phyloP scores from a whole-genome alignment of 2,888 invertebrate species.

The Amblyjoppa fuscipennis region DNA sequence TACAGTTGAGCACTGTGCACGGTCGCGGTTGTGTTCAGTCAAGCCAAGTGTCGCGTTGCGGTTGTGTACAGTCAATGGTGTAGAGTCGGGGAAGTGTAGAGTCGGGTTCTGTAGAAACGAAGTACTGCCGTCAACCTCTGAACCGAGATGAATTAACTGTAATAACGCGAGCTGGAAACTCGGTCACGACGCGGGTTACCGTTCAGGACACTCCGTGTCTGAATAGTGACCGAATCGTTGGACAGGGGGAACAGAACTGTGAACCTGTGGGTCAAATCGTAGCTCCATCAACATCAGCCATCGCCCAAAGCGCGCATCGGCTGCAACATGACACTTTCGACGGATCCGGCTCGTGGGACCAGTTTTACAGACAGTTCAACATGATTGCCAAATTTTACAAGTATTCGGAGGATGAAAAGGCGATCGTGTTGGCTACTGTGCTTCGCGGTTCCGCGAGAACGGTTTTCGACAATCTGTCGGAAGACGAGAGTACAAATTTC shows the following conservation, averaged over 20 bases:
- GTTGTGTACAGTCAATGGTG: not conserved
- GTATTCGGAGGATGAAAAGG: slow-evolving; percentile 3
- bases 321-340: not conserved
- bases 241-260: too few species aligned
- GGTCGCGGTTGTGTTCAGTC: not conserved
- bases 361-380: slow-evolving; percentile 11
- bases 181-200: too few species aligned
- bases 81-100: not conserved
- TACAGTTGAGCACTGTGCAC: not conserved
- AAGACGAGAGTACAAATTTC: not conserved
- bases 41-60: not conserved
- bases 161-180: too few species aligned
- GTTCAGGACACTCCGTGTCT: too few species aligned
- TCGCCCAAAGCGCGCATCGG: too few species aligned
- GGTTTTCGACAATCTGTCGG: not conserved
- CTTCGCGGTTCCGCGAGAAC: not conserved
- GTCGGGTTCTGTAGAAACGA: not conserved
- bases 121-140: not conserved
- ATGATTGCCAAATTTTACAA: slow-evolving; percentile 16
- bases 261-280: too few species aligned
- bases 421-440: not conserved
- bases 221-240: too few species aligned
- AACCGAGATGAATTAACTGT: too few species aligned
- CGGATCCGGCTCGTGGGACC: slow-evolving; percentile 6
- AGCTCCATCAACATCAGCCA: too few species aligned